Evolutionary conservation across 2,888 invertebrate species (phyloP).

Genomic region (Allacma fusca): DNA sequence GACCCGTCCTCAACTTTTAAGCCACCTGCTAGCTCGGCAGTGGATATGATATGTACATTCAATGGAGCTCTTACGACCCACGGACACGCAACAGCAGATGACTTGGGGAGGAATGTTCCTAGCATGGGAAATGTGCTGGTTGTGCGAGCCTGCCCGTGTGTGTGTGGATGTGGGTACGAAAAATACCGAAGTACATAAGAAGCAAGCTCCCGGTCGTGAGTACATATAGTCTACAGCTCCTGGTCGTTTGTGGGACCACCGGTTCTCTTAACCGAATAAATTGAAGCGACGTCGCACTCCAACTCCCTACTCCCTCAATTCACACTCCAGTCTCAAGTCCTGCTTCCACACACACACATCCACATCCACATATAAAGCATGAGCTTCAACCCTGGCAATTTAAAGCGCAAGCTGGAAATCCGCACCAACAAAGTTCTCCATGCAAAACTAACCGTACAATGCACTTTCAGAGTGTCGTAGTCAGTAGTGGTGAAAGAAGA

Average conservation of each 20-base stretch:
- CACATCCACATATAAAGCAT: background rate
- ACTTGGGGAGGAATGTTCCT: background rate
- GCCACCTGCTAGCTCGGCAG: conserved; percentile 34
- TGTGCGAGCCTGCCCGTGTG: background rate
- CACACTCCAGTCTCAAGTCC: conserved; percentile 1
- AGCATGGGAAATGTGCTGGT: background rate
- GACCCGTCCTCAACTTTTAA: conserved; percentile 30
- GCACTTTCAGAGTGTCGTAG: too few species aligned
- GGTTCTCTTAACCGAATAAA: conserved; percentile 23
- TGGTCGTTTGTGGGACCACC: background rate
- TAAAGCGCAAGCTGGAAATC: too few species aligned
- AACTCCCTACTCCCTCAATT: conserved; percentile 11
- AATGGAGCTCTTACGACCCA: background rate
- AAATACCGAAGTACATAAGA: conserved; percentile 2
- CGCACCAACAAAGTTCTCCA: too few species aligned
- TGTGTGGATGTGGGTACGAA: background rate
- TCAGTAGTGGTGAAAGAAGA: too few species aligned
- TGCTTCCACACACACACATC: background rate
- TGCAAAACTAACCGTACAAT: too few species aligned
- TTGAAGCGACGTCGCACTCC: conserved; percentile 33
- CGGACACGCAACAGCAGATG: background rate
- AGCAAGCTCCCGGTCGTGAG: background rate
- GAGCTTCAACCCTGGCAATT: too few species aligned
- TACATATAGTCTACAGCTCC: background rate
- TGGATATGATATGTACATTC: conserved; percentile 7